Percentiles rank a stretch among this genome's conserved stretches.
Conservation (phyloP, 2,797 vertebrate genomes). For the Telmatherina bonti region DNA sequence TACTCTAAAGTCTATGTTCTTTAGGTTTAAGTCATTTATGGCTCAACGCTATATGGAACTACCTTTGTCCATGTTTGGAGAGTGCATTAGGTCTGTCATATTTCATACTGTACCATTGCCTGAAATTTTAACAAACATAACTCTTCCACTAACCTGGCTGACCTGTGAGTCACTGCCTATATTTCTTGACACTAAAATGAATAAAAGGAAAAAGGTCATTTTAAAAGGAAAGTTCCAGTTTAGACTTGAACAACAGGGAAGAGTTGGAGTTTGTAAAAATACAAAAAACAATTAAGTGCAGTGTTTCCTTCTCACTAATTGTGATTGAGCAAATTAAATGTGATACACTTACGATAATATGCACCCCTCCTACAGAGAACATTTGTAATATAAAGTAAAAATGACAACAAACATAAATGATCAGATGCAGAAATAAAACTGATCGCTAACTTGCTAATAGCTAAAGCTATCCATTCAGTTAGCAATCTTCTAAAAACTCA, state of each 20-base stretch:
- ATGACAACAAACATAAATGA: too few species aligned
- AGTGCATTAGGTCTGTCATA: neutral
- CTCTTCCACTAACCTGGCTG: neutral
- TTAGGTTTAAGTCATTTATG: neutral
- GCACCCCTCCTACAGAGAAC: too few species aligned
- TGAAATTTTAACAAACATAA: neutral
- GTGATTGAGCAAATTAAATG: too few species aligned
- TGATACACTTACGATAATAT: too few species aligned
- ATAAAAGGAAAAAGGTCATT: neutral
- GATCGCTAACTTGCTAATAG: too few species aligned
- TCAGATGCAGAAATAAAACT: too few species aligned
- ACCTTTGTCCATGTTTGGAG: neutral
- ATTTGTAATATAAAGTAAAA: too few species aligned
- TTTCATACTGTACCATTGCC: neutral
- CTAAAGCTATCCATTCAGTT: too few species aligned
- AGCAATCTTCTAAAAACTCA: too few species aligned
- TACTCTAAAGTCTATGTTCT: neutral
- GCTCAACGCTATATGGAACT: neutral
- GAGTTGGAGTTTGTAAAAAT: neutral
- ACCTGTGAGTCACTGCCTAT: too few species aligned
- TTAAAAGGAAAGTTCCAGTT: neutral
- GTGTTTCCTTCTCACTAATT: too few species aligned
- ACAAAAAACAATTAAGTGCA: neutral
- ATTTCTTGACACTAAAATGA: too few species aligned
- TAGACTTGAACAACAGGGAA: neutral